Conservation (phyloP, 1,140 invertebrate genomes). For the Scaptomyza graminum region DNA sequence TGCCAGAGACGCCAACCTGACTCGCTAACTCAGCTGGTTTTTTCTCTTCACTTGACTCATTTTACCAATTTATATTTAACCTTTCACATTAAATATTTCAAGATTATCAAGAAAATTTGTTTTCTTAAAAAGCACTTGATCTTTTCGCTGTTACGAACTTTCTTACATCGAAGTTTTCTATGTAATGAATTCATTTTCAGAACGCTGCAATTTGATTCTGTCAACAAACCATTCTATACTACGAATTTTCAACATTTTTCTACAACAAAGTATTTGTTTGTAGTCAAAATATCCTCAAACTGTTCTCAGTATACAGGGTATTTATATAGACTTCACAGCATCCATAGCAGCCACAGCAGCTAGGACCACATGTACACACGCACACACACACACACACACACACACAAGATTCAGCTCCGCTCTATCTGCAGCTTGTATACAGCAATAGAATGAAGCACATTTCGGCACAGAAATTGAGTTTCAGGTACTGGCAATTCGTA, state of each 20-base stretch:
- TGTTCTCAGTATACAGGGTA: not conserved
- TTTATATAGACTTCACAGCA: not conserved
- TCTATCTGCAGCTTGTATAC: not conserved
- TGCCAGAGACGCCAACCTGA: not conserved
- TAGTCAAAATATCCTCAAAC: no score
- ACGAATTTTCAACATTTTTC: no score
- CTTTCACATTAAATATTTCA: no score
- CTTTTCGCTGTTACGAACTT: no score
- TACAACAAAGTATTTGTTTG: no score
- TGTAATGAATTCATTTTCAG: no score
- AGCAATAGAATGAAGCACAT: conserved; percentile 24
- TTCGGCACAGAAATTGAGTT: conserved; percentile 26
- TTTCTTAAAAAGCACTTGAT: no score
- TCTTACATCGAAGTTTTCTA: no score
- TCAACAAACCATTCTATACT: no score
- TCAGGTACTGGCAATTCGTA: conserved; percentile 29
- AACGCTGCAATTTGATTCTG: no score
- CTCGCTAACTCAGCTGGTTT: not conserved
- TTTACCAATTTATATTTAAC: no score
- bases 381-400: not conserved
- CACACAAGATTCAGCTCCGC: conserved; percentile 18
- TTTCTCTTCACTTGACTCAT: not conserved
- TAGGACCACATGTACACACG: not conserved
- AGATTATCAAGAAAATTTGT: no score
- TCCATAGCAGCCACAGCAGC: not conserved